phyloP scores from a whole-genome alignment of 2,888 invertebrate genomes.

The Tethea ocularis region DNA sequence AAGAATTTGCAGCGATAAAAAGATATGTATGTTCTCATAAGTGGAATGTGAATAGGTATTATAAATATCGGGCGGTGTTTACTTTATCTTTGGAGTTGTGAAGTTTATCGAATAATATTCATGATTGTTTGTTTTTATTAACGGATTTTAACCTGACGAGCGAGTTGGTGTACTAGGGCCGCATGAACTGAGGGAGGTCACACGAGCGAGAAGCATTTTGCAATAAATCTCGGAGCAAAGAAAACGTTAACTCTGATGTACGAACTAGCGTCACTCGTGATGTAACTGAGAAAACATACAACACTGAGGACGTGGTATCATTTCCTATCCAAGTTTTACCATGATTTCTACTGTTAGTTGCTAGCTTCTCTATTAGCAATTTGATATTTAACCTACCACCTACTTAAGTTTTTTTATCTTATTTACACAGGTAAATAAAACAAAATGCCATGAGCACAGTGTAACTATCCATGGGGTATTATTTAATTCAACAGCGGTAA shows the following conservation, averaged over 20 bases:
- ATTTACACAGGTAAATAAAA: neutral
- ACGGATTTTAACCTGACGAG: slow-evolving; percentile 31
- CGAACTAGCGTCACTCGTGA: slow-evolving; percentile 57
- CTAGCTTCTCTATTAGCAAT: no score
- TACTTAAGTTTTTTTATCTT: neutral
- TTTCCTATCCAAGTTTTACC: neutral
- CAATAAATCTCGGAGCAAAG: slow-evolving; percentile 70
- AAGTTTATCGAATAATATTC: slow-evolving; percentile 44
- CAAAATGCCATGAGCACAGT: no score
- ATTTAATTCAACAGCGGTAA: neutral
- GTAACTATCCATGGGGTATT: no score
- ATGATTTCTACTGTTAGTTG: no score
- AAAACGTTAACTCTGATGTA: slow-evolving; percentile 77
- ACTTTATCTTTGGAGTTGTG: slow-evolving; percentile 38
- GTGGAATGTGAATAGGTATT: slow-evolving; percentile 40
- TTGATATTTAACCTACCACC: no score
- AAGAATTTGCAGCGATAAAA: slow-evolving; percentile 52
- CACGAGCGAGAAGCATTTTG: slow-evolving; percentile 54
- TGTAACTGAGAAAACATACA: slow-evolving; percentile 40
- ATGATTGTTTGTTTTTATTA: slow-evolving; percentile 17
- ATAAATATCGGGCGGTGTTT: slow-evolving; percentile 45
- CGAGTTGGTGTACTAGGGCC: slow-evolving; percentile 46
- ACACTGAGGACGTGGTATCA: slow-evolving; percentile 27
- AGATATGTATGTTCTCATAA: slow-evolving; percentile 48
- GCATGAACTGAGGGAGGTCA: slow-evolving; percentile 53